Base-by-base conservation (phyloP, 2,797 vertebrate species). In the Oreochromis grahami region DNA sequence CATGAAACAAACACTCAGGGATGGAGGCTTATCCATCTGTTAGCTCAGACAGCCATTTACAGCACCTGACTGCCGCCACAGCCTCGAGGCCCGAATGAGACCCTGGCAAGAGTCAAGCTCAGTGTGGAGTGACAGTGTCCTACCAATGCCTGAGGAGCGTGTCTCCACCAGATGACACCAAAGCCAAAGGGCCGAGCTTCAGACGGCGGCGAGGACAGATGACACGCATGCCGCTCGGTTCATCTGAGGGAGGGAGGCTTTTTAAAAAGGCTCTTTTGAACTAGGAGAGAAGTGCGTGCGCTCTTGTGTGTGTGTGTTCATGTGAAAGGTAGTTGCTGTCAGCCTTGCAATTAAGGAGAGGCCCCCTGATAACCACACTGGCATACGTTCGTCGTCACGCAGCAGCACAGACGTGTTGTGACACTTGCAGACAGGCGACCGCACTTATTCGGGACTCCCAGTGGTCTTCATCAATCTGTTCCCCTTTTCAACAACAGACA, bases 381-480 rank as follows among this genome's bases (percentile, higher is more conserved):
- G 86, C 86, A 89, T 77, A 86, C 84, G 77, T 63, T 84, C 34
- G 38, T 80, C 34, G 15, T 87, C 87, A 81, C 87, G 51, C 87
- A 84, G 68, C 41, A 14, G 32, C 83, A 78, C 76, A 77, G 87
- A 84, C 89, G 60, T 88, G 89, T 51, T 79, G 77, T 84, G 88
- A 90, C 88, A 90, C 89, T 90, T 65, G 87, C 82, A 82, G 86
- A 93, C 91, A 94, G 91, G 88, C 90, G 63, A 78, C 65, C 36
- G 34, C 82, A 68, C 93, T 92, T 89, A 51, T 70, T 58, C 58
- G 55, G 84, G 58, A 48, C 86, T 91, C 93, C 92, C 92, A 58
- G 82, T 6, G 88, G 92, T 78, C 89, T 92, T 94, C 93, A 96
- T 95, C 94, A 95, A 93, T 94, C 91, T 76, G 88, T 87, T 93